Conservation (phyloP, 2,113 vertebrate species). For the Pangasianodon gigas region DNA sequence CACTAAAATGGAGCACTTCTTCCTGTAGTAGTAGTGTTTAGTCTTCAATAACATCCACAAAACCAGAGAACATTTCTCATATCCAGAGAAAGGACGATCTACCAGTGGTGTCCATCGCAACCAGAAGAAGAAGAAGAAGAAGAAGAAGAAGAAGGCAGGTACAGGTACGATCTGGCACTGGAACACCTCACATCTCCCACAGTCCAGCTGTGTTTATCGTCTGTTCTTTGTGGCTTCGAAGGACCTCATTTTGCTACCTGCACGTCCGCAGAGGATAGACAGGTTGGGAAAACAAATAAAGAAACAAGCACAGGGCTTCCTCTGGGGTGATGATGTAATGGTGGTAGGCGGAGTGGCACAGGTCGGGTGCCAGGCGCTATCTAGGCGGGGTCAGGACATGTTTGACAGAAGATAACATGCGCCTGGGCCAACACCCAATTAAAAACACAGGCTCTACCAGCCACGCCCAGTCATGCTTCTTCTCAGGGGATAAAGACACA, state of each 20-base stretch:
- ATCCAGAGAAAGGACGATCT: background rate
- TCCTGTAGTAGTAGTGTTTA: background rate
- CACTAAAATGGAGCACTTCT: background rate
- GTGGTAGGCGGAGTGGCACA: constrained; percentile 61
- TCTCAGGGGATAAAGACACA: constrained; percentile 17
- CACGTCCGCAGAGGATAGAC: constrained; percentile 53
- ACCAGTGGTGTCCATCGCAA: background rate
- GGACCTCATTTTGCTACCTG: constrained; percentile 60
- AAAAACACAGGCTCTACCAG: constrained; percentile 60
- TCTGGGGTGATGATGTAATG: constrained; percentile 71
- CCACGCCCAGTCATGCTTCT: constrained; percentile 62
- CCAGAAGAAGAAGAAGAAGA: background rate
- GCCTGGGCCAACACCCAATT: constrained; percentile 68
- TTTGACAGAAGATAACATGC: constrained; percentile 81
- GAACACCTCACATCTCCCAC: constrained; percentile 25
- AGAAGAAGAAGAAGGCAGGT: background rate
- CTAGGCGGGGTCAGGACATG: constrained; percentile 81
- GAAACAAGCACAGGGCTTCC: constrained; percentile 55
- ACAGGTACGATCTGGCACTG: constrained; percentile 6
- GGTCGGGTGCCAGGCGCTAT: constrained; percentile 79
- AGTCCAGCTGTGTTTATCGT: constrained; percentile 34
- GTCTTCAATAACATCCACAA: background rate
- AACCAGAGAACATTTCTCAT: background rate
- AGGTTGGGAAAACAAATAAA: constrained; percentile 59
- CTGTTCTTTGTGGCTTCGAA: background rate